These are phyloP conservation scores for Papilio glaucus DNA, from an alignment of 1,140 invertebrate genomes.

Conservation along the genomic window DNA sequence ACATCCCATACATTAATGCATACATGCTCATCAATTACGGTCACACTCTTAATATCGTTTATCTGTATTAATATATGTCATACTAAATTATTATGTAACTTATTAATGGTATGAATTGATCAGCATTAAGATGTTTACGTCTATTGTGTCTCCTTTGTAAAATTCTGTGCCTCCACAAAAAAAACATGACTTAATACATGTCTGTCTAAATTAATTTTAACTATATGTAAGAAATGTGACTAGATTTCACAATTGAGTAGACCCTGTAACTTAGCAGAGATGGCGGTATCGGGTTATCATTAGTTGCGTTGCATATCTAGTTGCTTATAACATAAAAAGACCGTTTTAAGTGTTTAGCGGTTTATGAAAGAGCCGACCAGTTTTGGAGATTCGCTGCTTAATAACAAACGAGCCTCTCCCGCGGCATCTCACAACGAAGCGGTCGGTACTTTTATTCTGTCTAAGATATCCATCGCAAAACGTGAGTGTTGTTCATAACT, in stretches of 20 bases:
- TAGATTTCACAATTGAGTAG: slow-evolving; percentile 17
- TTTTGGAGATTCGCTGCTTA: slow-evolving; percentile 61
- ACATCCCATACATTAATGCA: too few relatives aligned
- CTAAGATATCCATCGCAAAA: slow-evolving; percentile 76
- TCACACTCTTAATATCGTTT: too few relatives aligned
- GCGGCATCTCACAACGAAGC: slow-evolving; percentile 73
- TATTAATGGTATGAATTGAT: too few relatives aligned
- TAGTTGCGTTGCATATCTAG: slow-evolving; percentile 16
- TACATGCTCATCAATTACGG: too few relatives aligned
- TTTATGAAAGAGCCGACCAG: slow-evolving; percentile 41
- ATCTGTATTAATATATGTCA: too few relatives aligned
- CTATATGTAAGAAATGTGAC: not conserved
- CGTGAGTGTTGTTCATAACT: slow-evolving; percentile 79
- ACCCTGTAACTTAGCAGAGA: slow-evolving; percentile 32
- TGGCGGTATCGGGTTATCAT: slow-evolving; percentile 32
- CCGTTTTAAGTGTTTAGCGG: slow-evolving; percentile 37
- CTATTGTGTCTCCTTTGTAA: too few relatives aligned
- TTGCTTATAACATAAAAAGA: slow-evolving; percentile 32
- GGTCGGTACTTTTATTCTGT: slow-evolving; percentile 80
- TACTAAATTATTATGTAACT: too few relatives aligned
- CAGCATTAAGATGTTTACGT: too few relatives aligned
- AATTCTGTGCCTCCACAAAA: not conserved
- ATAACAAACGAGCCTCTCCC: slow-evolving; percentile 60
- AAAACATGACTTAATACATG: not conserved
- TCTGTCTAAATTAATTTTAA: not conserved